Evolutionary conservation across 2,888 invertebrate species (phyloP).

Genomic region (Drosophila nigritarsus): DNA sequence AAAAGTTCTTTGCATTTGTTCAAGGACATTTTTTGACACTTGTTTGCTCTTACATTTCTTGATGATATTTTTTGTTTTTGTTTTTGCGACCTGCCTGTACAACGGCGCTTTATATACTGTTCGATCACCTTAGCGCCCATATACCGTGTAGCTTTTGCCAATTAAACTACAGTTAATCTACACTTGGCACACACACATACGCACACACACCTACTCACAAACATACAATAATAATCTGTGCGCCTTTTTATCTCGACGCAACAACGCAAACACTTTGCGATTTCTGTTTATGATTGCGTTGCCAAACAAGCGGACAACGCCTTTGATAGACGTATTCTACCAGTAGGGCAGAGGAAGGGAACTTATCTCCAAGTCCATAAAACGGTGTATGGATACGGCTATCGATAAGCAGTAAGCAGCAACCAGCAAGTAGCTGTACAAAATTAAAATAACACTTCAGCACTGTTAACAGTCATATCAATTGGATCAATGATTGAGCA

Average conservation of each 20-base stretch:
- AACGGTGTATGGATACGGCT: slow-evolving; percentile 28
- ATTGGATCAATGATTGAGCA: slow-evolving; percentile 70
- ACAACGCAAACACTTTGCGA: slow-evolving; percentile 68
- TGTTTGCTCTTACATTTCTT: slow-evolving; percentile 33
- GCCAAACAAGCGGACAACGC: slow-evolving; percentile 61
- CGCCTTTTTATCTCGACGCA: slow-evolving; percentile 67
- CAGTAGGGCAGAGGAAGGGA: neutral
- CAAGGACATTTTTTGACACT: neutral
- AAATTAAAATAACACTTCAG: slow-evolving; percentile 44
- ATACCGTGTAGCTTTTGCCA: slow-evolving; percentile 65
- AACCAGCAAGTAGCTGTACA: slow-evolving; percentile 11
- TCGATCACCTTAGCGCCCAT: slow-evolving; percentile 53
- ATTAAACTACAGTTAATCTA: slow-evolving; percentile 73
- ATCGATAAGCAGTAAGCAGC: slow-evolving; percentile 22
- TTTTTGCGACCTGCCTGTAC: slow-evolving; percentile 64
- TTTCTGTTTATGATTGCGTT: slow-evolving; percentile 60
- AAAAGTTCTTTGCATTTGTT: neutral
- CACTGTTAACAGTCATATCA: slow-evolving; percentile 54
- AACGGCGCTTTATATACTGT: slow-evolving; percentile 65
- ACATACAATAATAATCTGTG: slow-evolving; percentile 48
- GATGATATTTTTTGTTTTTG: neutral
- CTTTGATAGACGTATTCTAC: slow-evolving; percentile 53
- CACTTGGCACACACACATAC: slow-evolving; percentile 44
- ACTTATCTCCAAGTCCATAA: slow-evolving; percentile 43
- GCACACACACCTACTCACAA: slow-evolving; percentile 5